Base-by-base conservation (phyloP, 1,140 invertebrate genomes). In the Neocloeon triangulifer region DNA sequence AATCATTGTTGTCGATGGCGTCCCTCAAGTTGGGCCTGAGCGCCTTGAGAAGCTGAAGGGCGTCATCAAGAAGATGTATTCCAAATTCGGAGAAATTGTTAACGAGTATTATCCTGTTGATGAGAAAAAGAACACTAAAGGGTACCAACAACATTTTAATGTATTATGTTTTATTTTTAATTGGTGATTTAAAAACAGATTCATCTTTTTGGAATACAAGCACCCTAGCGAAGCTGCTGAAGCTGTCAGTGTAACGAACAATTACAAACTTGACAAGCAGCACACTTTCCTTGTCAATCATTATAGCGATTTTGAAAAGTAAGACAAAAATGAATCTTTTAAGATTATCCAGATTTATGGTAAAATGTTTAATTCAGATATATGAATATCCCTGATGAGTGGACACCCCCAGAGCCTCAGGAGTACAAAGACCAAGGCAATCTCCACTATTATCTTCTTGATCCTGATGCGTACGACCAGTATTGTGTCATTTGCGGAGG, bases 271-370 rank as follows among this genome's bases (percentile, higher is more conserved):
- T 41, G 94, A 99, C 55, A 97, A 96, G 48, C 66, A 74, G 30
- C 91, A 97, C 45, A 92, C 82, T 8, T 92, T 99, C 53, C 64
- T 76, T 47, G 82, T 96, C 1, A 96, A 96, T 56, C 58, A 92
- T 6, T 92, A 98, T 46, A 86, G 82, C 3, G 91, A 98, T 52
- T 94, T 96, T 57, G 78, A 88, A 37, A 92, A 88, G 65, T 79
- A 57, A 62, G 64, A 12, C 32, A 28, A 30, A 26, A 18, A 5
- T 21, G 25, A 29, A n/a, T 26, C 12, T 20, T 21, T 25, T 17
- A 34, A 25, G 34, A n/a, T 30, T 30, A 31, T 19, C 7, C 19
- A 9, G 17, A 20, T 32, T 9, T 5, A 12, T 27, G 14, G 12
- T 19, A 19, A 7, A n/a, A 30, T 6, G 32, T 23, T 29, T 34